Evolutionary conservation across 2,797 vertebrate species (phyloP).

Genomic region (Chromis chromis): DNA sequence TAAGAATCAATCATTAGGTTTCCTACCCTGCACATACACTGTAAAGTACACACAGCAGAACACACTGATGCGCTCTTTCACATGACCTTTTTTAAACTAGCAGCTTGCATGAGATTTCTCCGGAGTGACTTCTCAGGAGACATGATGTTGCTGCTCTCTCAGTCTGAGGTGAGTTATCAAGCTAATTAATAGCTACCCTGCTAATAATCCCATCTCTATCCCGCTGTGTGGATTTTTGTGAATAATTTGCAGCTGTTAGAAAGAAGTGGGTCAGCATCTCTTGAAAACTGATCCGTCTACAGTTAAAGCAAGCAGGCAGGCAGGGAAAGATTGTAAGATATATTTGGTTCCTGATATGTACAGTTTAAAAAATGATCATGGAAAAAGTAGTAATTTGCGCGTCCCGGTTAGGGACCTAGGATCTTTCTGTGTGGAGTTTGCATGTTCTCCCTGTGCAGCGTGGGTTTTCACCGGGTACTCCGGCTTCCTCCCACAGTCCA

Average conservation of each 20-base stretch:
- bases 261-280: background rate
- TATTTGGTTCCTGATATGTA: too few species aligned
- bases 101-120: slow-evolving; percentile 9
- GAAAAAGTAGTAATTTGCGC: too few species aligned
- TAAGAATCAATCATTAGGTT: too few species aligned
- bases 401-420: too few species aligned
- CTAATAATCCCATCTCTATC: slow-evolving; percentile 3
- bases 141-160: background rate
- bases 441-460: too few species aligned
- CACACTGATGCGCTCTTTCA: background rate
- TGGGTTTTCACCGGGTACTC: too few species aligned
- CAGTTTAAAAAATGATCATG: too few species aligned
- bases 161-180: slow-evolving; percentile 19
- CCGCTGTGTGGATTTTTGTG: slow-evolving; percentile 8
- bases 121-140: slow-evolving; percentile 13
- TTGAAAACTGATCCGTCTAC: background rate
- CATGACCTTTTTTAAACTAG: slow-evolving; percentile 22
- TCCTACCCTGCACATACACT: too few species aligned
- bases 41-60: background rate
- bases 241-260: slow-evolving; percentile 12
- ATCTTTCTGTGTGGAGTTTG: too few species aligned
- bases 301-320: background rate
- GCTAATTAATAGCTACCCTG: slow-evolving; percentile 26
- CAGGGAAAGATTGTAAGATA: background rate
- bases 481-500: too few species aligned